Conservation (phyloP, 2,888 invertebrate species). For the Meta bourneti region DNA sequence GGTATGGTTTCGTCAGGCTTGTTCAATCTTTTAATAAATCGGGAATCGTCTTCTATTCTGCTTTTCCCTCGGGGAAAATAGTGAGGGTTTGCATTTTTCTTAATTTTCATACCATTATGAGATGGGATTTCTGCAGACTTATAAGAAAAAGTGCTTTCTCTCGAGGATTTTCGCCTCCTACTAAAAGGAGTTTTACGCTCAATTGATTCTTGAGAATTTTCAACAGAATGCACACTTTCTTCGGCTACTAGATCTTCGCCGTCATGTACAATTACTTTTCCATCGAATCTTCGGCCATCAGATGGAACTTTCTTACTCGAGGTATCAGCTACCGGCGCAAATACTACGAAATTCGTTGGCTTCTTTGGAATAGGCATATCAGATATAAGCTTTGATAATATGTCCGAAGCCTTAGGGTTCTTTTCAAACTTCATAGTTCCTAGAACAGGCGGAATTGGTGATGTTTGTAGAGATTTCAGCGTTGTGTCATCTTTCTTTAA, state of each 20-base stretch:
- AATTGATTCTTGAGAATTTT: slow-evolving; percentile 24
- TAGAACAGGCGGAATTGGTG: not conserved
- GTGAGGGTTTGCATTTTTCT: not conserved
- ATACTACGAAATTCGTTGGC: slow-evolving; percentile 64
- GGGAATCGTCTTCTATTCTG: not conserved
- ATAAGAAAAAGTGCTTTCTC: not conserved
- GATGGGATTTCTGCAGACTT: not conserved
- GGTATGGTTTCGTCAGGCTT: not conserved
- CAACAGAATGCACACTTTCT: slow-evolving; percentile 52
- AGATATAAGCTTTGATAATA: slow-evolving; percentile 66
- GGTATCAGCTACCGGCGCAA: slow-evolving; percentile 69
- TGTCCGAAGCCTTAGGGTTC: slow-evolving; percentile 51
- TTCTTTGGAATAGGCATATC: slow-evolving; percentile 55
- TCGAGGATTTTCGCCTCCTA: slow-evolving; percentile 33
- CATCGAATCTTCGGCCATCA: slow-evolving; percentile 47
- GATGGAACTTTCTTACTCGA: not conserved
- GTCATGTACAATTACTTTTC: slow-evolving; percentile 16
- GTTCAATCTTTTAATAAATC: not conserved
- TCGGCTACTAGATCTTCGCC: slow-evolving; percentile 61
- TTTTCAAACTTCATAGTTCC: not conserved
- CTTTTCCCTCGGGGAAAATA: not conserved
- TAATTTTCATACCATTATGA: not conserved
- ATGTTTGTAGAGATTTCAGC: not conserved
- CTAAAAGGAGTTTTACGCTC: slow-evolving; percentile 4
- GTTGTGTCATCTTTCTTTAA: not conserved